phyloP scores from a whole-genome alignment of 2,113 vertebrate genomes.

The Stercorarius parasiticus region DNA sequence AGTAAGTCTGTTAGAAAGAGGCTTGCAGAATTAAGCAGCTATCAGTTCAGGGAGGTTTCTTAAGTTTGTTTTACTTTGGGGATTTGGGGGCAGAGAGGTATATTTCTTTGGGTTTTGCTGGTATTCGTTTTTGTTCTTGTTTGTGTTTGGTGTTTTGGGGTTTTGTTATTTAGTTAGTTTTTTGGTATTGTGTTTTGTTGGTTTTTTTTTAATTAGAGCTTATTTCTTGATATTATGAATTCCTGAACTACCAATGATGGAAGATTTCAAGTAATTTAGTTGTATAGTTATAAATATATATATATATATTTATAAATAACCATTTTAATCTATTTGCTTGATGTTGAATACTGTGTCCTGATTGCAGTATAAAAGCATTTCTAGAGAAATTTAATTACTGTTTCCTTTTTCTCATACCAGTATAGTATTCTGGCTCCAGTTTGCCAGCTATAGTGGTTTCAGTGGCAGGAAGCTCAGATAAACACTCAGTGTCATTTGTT shows the following conservation, averaged over 20 bases:
- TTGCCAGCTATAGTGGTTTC: background rate
- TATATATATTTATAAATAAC: background rate
- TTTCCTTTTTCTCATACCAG: background rate
- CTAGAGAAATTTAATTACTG: background rate
- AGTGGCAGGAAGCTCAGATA: background rate
- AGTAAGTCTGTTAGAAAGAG: background rate
- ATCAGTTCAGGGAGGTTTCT: background rate
- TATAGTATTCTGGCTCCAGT: background rate
- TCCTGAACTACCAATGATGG: background rate
- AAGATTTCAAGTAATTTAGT: background rate
- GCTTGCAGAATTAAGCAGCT: background rate
- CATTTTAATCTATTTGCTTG: background rate
- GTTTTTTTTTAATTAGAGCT: background rate
- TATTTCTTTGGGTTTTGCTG: fast-evolving
- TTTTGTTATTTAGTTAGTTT: background rate
- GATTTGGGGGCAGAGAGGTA: fast-evolving
- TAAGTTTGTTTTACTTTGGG: background rate
- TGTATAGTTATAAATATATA: background rate
- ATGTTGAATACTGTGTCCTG: background rate
- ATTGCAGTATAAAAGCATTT: background rate
- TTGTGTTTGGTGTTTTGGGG: fast-evolving
- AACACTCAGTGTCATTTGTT: background rate
- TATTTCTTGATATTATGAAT: background rate
- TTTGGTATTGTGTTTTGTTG: background rate
- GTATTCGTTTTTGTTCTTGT: fast-evolving